Base-by-base conservation (phyloP, 1,140 invertebrate genomes). In the Drosophila obscura region DNA sequence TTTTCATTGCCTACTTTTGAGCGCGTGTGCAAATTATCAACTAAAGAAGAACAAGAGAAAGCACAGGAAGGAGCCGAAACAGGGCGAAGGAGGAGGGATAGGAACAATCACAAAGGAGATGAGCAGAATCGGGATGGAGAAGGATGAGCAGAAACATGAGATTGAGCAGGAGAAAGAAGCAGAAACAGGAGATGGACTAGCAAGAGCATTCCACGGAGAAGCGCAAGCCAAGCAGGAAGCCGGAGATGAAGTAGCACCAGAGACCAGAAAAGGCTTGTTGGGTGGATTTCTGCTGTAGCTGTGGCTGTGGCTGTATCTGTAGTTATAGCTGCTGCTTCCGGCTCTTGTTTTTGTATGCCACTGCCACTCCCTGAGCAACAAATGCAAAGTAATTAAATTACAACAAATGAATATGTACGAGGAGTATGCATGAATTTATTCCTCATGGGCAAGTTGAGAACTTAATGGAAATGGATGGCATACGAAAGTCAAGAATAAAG, bases 1-100 rank as follows among this genome's bases (percentile, higher is more conserved):
- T 83, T 84, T 84, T 66, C 73, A 80, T 84, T 84, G 80, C 80
- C 80, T 84, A 84, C 80, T 69, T 84, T 84, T 66, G 41, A 73
- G 80, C 51, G 65, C 63, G 39, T 59, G 77, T 63, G 61, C 50
- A 51, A 82, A 74, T 65, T 77, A 69, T 81, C 55, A 73, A 58
- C 63, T 63, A 31, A 31, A 9, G 31, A 8, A 9, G 8, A 31
- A 31, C 31, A 5, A 39, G 35, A 4, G 35, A 39, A 13, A 39
- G 46, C 53, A 67, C 26, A 44, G 39, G 7, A 43, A 49, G 15
- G n/a, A 58, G 31, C 26, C 35, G 2, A 49, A 24, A 15, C 6
- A 56, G n/a, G 2, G 13, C 8, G 2, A 11, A 16, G 22, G 6
- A 11, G 5, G 7, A 31, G 45, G 44, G 11, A 16, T 16, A 39